Percentiles rank a stretch among this genome's conserved stretches.
These are phyloP conservation scores for Diadema setosum DNA, from an alignment of 35 echinoderm and acorn worm genomes.

Conservation along the genomic window DNA sequence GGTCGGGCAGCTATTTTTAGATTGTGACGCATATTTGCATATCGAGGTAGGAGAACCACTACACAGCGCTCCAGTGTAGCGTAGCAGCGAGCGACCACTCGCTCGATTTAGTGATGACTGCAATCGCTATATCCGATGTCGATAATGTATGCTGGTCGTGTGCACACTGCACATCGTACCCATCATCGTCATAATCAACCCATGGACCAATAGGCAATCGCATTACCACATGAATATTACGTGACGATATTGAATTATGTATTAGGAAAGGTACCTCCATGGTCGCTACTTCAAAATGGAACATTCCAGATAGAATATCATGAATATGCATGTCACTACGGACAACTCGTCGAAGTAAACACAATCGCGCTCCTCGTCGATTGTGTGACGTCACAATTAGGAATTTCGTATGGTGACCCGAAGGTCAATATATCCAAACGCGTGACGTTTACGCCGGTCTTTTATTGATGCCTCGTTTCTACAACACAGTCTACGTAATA, in stretches of 20 bases:
- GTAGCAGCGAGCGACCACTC: neutral
- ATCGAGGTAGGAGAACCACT: neutral
- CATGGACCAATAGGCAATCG: neutral
- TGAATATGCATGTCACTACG: neutral
- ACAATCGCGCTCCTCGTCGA: no score
- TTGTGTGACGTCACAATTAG: neutral
- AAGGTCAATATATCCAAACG: neutral
- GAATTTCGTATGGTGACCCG: neutral
- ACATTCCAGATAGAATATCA: neutral
- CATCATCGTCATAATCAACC: neutral
- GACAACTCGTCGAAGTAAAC: neutral
- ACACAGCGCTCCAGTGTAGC: no score
- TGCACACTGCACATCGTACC: neutral
- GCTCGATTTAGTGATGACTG: neutral
- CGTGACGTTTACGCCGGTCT: no score
- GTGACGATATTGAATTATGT: no score
- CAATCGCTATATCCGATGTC: neutral
- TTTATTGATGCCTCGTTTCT: neutral
- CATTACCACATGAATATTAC: no score
- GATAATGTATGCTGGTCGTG: neutral
- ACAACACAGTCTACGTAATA: no score
- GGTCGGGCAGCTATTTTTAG: constrained; percentile 1
- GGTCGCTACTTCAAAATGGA: neutral
- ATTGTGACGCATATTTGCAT: neutral
- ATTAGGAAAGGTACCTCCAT: no score